phyloP scores from a whole-genome alignment of 2,888 invertebrate genomes.

The Anarsia innoxiella region DNA sequence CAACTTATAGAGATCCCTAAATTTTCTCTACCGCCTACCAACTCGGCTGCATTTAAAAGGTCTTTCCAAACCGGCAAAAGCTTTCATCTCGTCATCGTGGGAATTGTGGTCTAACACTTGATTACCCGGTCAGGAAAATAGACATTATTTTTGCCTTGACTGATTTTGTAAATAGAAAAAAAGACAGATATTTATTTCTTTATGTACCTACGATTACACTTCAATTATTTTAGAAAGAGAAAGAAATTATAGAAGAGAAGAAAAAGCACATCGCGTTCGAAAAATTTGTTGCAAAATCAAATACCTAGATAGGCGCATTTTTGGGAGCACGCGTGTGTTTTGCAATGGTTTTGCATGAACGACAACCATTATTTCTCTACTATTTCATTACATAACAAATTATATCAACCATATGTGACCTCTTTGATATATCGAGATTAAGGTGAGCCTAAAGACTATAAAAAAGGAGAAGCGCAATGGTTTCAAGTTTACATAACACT shows the following conservation, averaged over 20 bases:
- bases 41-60: conserved; percentile 1
- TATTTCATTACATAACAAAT: too few relatives aligned
- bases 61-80: conserved; percentile 12
- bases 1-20: background rate
- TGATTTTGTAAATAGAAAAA: conserved; percentile 14
- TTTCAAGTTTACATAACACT: conserved; percentile 4
- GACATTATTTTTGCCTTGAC: conserved; percentile 14
- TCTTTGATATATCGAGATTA: too few relatives aligned
- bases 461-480: too few relatives aligned
- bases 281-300: too few relatives aligned
- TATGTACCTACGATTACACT: too few relatives aligned
- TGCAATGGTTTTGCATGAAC: too few relatives aligned
- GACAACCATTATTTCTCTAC: too few relatives aligned
- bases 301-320: too few relatives aligned
- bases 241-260: background rate
- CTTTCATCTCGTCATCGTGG: conserved; percentile 18
- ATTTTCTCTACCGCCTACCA: background rate
- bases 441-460: too few relatives aligned
- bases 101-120: conserved; percentile 15
- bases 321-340: too few relatives aligned
- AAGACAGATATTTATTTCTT: too few relatives aligned
- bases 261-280: background rate
- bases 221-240: background rate
- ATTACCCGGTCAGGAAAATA: conserved; percentile 15
- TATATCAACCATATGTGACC: too few relatives aligned